Conservation (phyloP, 2,797 vertebrate species). For the Betta splendens region DNA sequence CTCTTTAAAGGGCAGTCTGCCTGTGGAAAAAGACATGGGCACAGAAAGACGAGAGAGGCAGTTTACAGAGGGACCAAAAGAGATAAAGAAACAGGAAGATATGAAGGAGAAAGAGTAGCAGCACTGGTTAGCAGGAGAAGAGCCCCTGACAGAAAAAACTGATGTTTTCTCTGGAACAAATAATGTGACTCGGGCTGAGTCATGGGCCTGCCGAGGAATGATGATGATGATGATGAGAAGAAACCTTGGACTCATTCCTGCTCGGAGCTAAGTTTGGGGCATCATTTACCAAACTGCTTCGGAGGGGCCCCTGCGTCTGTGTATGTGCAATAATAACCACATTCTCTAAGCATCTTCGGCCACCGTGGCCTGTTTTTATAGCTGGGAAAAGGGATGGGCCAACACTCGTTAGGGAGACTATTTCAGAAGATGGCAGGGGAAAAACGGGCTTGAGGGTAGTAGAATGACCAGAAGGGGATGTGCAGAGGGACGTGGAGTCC, state of each 20-base stretch:
- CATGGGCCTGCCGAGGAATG: slow-evolving; percentile 81
- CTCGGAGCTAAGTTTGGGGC: slow-evolving; percentile 82
- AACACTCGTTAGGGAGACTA: slow-evolving; percentile 77
- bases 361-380: slow-evolving; percentile 84
- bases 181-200: slow-evolving; percentile 84
- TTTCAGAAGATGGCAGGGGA: slow-evolving; percentile 74
- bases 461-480: slow-evolving; percentile 66
- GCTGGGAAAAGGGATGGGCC: slow-evolving; percentile 83
- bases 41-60: slow-evolving; percentile 38
- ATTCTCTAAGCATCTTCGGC: slow-evolving; percentile 85
- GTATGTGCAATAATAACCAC: slow-evolving; percentile 83
- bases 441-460: slow-evolving; percentile 54
- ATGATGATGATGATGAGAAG: slow-evolving; percentile 82
- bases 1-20: slow-evolving; percentile 70
- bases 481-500: slow-evolving; percentile 45
- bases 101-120: slow-evolving; percentile 69
- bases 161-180: slow-evolving; percentile 86
- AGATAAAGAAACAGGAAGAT: slow-evolving; percentile 58
- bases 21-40: slow-evolving; percentile 44
- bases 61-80: slow-evolving; percentile 55
- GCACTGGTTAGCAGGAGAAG: slow-evolving; percentile 50
- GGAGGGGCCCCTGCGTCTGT: slow-evolving; percentile 71
- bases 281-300: slow-evolving; percentile 85
- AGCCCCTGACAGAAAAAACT: slow-evolving; percentile 65
- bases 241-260: slow-evolving; percentile 80